phyloP scores from a whole-genome alignment of 64 coral and sea anemone species.

The Hydrozoanthus tunicans region DNA sequence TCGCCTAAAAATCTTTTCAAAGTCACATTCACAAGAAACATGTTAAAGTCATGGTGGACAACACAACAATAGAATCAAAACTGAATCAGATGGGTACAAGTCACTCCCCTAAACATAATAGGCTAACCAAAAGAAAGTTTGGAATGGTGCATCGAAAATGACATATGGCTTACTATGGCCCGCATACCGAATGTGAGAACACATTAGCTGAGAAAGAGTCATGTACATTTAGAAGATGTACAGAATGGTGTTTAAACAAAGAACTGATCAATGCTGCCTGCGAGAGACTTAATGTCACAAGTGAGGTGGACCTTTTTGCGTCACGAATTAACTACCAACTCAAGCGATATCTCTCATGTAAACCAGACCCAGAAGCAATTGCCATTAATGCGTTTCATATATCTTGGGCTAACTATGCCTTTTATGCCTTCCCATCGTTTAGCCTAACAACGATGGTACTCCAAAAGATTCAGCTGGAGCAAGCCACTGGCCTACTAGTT shows the following conservation, averaged over 20 bases:
- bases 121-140: slow-evolving; percentile 32
- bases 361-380: no score
- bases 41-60: slow-evolving; percentile 68
- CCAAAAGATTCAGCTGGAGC: no score
- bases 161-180: slow-evolving; percentile 55
- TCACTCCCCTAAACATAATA: slow-evolving; percentile 62
- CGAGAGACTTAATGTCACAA: no score
- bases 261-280: not conserved
- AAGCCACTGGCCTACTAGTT: no score
- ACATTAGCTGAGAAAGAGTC: slow-evolving; percentile 58
- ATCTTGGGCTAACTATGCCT: no score
- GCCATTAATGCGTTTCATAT: no score
- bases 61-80: slow-evolving; percentile 55
- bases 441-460: no score
- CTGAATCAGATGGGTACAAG: slow-evolving; percentile 56
- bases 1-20: slow-evolving; percentile 56
- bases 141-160: slow-evolving; percentile 52
- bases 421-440: no score
- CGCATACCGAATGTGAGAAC: slow-evolving; percentile 47
- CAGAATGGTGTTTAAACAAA: slow-evolving; percentile 63
- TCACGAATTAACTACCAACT: no score
- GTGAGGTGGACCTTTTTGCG: no score
- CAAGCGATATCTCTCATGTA: no score
- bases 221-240: not conserved
- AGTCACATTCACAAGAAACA: slow-evolving; percentile 1